Conservation (phyloP, 2,888 invertebrate species). For the Aspidiotus destructor region DNA sequence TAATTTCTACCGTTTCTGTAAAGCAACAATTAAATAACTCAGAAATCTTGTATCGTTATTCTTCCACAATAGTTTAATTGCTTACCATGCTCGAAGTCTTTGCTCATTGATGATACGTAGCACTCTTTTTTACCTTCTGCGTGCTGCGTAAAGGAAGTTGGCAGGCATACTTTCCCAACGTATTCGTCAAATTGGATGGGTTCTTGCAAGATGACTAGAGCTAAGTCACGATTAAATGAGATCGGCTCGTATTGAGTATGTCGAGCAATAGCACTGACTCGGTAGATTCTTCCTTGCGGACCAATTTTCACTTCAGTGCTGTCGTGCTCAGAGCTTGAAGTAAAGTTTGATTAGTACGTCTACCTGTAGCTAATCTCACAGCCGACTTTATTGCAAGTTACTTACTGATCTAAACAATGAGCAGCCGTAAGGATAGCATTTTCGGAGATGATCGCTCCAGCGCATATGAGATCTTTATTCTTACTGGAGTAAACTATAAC, state of each 20-base stretch:
- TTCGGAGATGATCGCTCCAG: constrained; percentile 65
- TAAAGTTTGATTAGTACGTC: too few species aligned
- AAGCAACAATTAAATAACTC: not conserved
- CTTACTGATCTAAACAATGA: constrained; percentile 69
- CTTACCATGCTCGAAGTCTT: constrained; percentile 16
- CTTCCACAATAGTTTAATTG: not conserved
- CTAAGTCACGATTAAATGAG: constrained; percentile 56
- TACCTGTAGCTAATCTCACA: not conserved
- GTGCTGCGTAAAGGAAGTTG: constrained; percentile 41
- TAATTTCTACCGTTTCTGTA: constrained; percentile 12
- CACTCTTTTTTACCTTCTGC: constrained; percentile 32
- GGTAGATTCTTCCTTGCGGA: constrained; percentile 5
- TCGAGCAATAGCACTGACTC: constrained; percentile 55
- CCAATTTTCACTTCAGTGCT: constrained; percentile 16
- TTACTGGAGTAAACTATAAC: constrained; percentile 67
- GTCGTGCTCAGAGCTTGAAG: not conserved
- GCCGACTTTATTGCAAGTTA: constrained; percentile 12
- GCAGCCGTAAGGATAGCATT: constrained; percentile 68
- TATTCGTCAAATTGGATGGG: constrained; percentile 54
- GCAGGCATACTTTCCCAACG: constrained; percentile 64
- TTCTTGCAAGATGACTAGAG: constrained; percentile 58
- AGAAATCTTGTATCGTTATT: not conserved
- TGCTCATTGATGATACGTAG: constrained; percentile 17
- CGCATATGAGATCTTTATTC: constrained; percentile 63
- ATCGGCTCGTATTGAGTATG: constrained; percentile 61